Evolutionary conservation across 2,888 invertebrate genomes (phyloP), one percentile per base, ranked within the genome.

Genomic region (Dicyrtoma fusca): DNA sequence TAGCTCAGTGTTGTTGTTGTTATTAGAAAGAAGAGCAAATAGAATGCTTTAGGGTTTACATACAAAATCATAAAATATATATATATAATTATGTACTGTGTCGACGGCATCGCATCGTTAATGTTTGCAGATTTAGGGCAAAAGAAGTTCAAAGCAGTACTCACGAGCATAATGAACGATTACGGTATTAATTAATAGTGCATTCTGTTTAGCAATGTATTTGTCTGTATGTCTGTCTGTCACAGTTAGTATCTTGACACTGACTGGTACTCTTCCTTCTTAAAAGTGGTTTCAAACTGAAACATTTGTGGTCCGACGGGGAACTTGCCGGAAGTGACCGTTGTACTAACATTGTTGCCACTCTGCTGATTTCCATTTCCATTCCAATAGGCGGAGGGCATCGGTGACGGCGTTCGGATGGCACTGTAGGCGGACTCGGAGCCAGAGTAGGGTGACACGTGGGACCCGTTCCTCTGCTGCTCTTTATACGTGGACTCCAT

Each of bases 241-340:
- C 34, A 17, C 19, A 44, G 19, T 71, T 55, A 71, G 65, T 71
- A 57, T 26, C 71, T 55, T 13, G 71, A 71, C 5, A 71, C 49
- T 14, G 65, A 65, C 47, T 71, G 71, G 47, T 53, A 71, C 26
- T 71, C 71, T 63, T 71, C 71, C 34, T 65, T 71, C 34, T 71
- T 64, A 34, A 71, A 71, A 45, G 57, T 55, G 5, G 57, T 64
- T 45, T 71, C 71, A 59, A 71, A 71, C 26, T 71, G 65, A 49
- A 55, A 59, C 64, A 57, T 64, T 53, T 71, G 63, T 10, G 55
- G 42, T 11, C 71, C 71, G 13, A 71, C 71, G 1, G 71, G 71
- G 45, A 71, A 71, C 47, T 71, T 71, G n/a, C 71, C 65, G 26
- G 57, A 25, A 8, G 1, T 47, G 14, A 10, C 19, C n/a, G 47